phyloP scores from a whole-genome alignment of 2,797 vertebrate genomes.

The Acipenser transmontanus region DNA sequence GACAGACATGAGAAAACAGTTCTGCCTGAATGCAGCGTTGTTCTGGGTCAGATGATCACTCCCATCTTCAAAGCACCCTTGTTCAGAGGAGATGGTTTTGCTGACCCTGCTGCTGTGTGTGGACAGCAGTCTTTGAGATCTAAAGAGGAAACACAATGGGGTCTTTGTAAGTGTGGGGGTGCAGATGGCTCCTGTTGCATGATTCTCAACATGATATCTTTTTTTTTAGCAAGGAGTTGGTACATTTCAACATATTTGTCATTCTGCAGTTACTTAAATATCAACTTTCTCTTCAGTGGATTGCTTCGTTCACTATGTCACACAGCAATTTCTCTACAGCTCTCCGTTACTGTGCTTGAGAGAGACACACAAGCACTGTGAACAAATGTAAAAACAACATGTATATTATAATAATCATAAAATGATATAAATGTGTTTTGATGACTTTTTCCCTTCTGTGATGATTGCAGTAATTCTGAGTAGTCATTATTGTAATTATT shows the following conservation, averaged over 20 bases:
- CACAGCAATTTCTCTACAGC: slow-evolving; percentile 3
- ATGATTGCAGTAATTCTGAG: too few relatives aligned
- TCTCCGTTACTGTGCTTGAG: too few relatives aligned
- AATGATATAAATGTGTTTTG: too few relatives aligned
- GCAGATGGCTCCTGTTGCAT: slow-evolving; percentile 28
- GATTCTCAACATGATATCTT: background rate
- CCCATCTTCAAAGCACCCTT: slow-evolving; percentile 53
- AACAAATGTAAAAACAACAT: too few relatives aligned
- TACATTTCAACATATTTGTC: slow-evolving; percentile 5
- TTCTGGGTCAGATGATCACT: slow-evolving; percentile 24
- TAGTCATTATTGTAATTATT: too few relatives aligned
- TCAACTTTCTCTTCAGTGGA: background rate
- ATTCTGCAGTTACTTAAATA: background rate
- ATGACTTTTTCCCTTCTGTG: too few relatives aligned
- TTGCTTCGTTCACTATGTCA: background rate
- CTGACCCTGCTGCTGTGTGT: slow-evolving; percentile 41
- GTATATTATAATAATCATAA: too few relatives aligned
- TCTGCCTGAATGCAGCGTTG: slow-evolving; percentile 39
- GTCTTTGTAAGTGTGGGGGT: slow-evolving; percentile 47
- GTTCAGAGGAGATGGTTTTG: slow-evolving; percentile 43
- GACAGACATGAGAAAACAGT: slow-evolving; percentile 34
- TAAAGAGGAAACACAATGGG: slow-evolving; percentile 40
- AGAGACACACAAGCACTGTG: too few relatives aligned
- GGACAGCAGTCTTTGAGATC: slow-evolving; percentile 22
- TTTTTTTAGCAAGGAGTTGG: background rate